phyloP scores from a whole-genome alignment of 2,113 vertebrate genomes.

The Bubo bubo region DNA sequence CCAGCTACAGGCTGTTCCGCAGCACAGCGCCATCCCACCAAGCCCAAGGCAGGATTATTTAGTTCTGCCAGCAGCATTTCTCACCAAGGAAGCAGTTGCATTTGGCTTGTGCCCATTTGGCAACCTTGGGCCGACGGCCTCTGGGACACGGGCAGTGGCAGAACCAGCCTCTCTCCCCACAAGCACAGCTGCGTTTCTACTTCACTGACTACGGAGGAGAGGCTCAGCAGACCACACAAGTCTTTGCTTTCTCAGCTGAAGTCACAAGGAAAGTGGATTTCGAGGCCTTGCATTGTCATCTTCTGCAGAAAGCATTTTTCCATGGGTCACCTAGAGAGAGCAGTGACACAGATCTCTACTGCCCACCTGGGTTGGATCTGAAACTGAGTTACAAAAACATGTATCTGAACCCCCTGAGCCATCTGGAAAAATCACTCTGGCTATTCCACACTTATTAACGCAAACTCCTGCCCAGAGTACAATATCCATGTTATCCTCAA shows the following conservation, averaged over 20 bases:
- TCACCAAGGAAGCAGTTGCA: neutral
- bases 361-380: neutral
- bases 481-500: neutral
- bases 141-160: neutral
- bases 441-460: neutral
- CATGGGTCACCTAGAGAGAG: neutral
- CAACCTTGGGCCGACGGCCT: neutral
- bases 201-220: rapidly evolving
- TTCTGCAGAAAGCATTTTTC: neutral
- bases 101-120: neutral
- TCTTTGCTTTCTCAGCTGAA: neutral
- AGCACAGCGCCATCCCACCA: neutral
- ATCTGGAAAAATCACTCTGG: neutral
- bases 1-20: neutral
- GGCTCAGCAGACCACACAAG: neutral
- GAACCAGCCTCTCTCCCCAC: neutral
- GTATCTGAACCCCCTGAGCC: neutral
- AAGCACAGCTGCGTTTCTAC: neutral
- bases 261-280: neutral
- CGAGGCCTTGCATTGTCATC: neutral
- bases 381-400: neutral
- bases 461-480: neutral
- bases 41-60: neutral
- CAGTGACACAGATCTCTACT: neutral
- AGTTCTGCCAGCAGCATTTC: neutral